These are phyloP conservation scores for Pterocles burchelli DNA, from an alignment of 2,113 vertebrate genomes.

Conservation along the genomic window DNA sequence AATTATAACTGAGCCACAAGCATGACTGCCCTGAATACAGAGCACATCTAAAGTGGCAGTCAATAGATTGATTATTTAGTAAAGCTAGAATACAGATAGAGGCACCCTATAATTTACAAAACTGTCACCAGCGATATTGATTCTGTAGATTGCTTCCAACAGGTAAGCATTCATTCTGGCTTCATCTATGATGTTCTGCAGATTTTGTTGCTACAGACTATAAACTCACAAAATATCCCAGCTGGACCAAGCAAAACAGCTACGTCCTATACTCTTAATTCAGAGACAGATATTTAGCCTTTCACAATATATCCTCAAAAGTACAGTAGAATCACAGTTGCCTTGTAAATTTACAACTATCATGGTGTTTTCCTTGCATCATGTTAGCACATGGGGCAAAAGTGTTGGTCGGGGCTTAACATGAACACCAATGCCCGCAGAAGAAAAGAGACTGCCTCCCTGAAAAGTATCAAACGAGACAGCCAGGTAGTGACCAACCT, in stretches of 20 bases:
- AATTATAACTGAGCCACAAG: not conserved
- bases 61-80: not conserved
- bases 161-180: not conserved
- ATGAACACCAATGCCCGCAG: not conserved
- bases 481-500: not conserved
- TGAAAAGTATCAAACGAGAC: not conserved
- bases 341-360: not conserved
- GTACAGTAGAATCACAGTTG: not conserved
- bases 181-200: not conserved
- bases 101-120: not conserved
- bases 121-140: not conserved
- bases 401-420: not conserved
- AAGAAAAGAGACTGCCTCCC: not conserved
- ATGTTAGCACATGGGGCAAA: not conserved
- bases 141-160: not conserved
- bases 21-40: not conserved
- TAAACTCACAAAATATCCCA: not conserved
- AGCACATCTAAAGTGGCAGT: not conserved
- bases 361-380: not conserved
- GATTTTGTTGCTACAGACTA: slow-evolving; percentile 2
- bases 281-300: not conserved
- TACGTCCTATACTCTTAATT: not conserved
- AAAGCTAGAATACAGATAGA: not conserved
- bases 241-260: not conserved
- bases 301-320: not conserved